Evolutionary conservation across 53 echinoderm and acorn worm species (phyloP).

Genomic region (Astropecten irregularis): DNA sequence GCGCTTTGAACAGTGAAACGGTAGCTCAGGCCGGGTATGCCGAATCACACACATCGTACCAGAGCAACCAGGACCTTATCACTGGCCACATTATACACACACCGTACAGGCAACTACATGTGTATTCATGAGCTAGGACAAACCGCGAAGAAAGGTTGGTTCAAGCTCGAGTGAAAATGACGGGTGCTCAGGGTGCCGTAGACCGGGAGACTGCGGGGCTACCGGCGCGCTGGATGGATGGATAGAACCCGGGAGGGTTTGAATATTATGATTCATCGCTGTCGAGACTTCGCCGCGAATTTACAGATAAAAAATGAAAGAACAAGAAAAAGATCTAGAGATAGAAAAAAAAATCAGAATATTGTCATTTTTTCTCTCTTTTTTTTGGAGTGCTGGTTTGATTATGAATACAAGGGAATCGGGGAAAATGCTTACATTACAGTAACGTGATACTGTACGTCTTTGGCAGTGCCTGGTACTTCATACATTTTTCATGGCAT

Average conservation of each 20-base stretch:
- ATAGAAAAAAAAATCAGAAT: too few species aligned
- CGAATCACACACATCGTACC: too few species aligned
- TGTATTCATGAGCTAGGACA: conserved; percentile 33
- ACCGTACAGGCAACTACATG: too few species aligned
- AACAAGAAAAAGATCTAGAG: conserved; percentile 4
- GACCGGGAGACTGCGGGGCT: neutral
- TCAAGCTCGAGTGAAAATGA: conserved; percentile 60
- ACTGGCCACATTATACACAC: too few species aligned
- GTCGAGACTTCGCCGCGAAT: conserved; percentile 29
- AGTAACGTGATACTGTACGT: conserved; percentile 36
- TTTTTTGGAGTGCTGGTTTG: conserved; percentile 9
- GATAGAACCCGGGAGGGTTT: conserved; percentile 29
- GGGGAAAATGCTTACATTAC: conserved; percentile 16
- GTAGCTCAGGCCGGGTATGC: too few species aligned
- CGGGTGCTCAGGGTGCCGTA: conserved; percentile 25
- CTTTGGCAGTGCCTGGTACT: too few species aligned
- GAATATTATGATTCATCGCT: conserved; percentile 47
- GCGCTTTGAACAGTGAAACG: neutral
- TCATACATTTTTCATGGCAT: conserved; percentile 54
- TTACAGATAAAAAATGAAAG: conserved; percentile 12
- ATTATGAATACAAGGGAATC: neutral
- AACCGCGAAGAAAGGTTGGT: neutral
- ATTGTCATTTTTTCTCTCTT: neutral
- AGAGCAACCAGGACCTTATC: too few species aligned
- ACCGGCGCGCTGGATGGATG: conserved; percentile 1